Evolutionary conservation across 2,888 invertebrate genomes (phyloP), one percentile per base, ranked within the genome.

Genomic region (Dynastes hyllus): DNA sequence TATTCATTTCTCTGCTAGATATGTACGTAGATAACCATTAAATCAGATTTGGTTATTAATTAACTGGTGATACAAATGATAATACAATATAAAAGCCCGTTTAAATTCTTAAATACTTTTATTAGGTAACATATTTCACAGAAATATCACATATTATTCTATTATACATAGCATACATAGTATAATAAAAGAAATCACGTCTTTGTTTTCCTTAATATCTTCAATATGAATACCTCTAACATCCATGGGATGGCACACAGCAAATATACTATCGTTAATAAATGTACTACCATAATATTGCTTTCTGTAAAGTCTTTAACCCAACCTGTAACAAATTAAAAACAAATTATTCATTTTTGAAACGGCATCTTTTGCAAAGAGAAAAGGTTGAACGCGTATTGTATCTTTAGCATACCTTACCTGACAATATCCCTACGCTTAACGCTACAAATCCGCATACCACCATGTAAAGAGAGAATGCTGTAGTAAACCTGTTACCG

Each of bases 401-500:
- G 8, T 9, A 45, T 8, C 1, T 45, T 9, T 45, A 45, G 11
- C 16, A 22, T 16, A 2, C 8, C 22, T 27, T 22, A 91, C 95
- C 94, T 83, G 93, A 92, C 78, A 94, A 86, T 1, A 94, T 93
- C 70, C 94, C 94, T 77, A 93, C 91, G n/a, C 93, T 83, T 50
- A 94, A 91, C 87, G 93, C 93, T 4, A 93, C 90, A 37, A 92
- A 89, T 0, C 95, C 95, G 81, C 93, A 93, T 79, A 95, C 92
- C 32, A 95, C 91, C 86, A 94, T 94, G 84, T 92, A 94, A 58
- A 95, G 88, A 0, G 95, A 94, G 84, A 94, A 92, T 0, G 95
- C 95, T 0, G 93, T 93, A 6, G 94, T 92, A 84, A 94, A 95
- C 83, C 93, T 91, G 70, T 94, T 92, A 1, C 93, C 92, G 75